Evolutionary conservation across 2,113 vertebrate genomes (phyloP).

Genomic region (Microcebus jonahi): DNA sequence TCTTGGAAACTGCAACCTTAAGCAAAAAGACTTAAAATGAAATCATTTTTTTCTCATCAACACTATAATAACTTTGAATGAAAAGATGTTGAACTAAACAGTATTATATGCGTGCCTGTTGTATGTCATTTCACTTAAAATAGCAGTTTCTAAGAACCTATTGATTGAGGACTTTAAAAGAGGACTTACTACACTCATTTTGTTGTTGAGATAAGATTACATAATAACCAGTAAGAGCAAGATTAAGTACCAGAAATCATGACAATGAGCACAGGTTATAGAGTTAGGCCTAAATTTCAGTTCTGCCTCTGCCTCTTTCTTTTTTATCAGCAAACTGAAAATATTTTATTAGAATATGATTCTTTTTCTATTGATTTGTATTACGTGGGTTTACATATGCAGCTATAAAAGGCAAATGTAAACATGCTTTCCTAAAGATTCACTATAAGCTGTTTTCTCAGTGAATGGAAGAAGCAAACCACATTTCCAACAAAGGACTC

Average conservation of each 20-base stretch:
- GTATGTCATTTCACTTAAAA: background rate
- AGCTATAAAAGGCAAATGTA: no score
- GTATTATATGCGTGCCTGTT: background rate
- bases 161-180: background rate
- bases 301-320: background rate
- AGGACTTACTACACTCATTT: background rate
- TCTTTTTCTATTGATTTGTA: no score
- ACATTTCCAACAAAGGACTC: no score
- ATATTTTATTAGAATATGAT: no score
- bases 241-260: conserved; percentile 4
- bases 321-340: background rate
- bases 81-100: background rate
- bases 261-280: background rate
- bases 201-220: background rate
- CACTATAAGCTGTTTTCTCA: no score
- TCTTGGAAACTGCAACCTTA: background rate
- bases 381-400: no score
- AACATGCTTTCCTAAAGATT: no score
- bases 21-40: background rate
- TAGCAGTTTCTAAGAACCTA: background rate
- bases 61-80: background rate
- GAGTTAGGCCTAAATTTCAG: background rate
- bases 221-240: background rate
- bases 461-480: no score
- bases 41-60: background rate